Evolutionary conservation across 2,113 vertebrate genomes (phyloP).

Genomic region (Chascanopsetta lugubris): DNA sequence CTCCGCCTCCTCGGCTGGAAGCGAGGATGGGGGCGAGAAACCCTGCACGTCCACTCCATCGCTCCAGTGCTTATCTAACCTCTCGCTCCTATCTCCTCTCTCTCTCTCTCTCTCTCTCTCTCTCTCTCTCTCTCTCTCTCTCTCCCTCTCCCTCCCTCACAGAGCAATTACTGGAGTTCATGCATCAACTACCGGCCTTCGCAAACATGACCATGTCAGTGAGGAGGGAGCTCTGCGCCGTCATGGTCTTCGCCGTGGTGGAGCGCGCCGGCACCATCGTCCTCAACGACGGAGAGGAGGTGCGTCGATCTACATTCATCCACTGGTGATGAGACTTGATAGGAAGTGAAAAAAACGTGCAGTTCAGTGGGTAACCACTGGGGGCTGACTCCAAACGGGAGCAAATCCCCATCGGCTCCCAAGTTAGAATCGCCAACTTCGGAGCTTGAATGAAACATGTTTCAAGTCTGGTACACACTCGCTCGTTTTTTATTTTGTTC

Average conservation of each 20-base stretch:
- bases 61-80: constrained; percentile 15
- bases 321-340: not conserved
- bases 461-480: too few species aligned
- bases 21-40: constrained; percentile 10
- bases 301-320: constrained; percentile 65
- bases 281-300: constrained; percentile 98
- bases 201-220: constrained; percentile 99
- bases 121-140: constrained; percentile 14
- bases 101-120: constrained; percentile 8
- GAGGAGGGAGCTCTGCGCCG: constrained; percentile 95
- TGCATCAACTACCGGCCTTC: constrained; percentile 98
- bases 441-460: too few species aligned
- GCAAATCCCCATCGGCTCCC: too few species aligned
- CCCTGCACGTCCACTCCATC: constrained; percentile 6
- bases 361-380: too few species aligned
- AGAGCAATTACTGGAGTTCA: constrained; percentile 99
- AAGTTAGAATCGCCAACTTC: too few species aligned
- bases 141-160: constrained; percentile 65
- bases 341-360: too few species aligned
- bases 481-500: too few species aligned
- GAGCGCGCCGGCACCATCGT: constrained; percentile 96
- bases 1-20: constrained; percentile 15
- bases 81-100: constrained; percentile 9
- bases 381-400: too few species aligned
- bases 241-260: constrained; percentile 98